Evolutionary conservation across 2,113 vertebrate genomes (phyloP).

Genomic region (Calonectris borealis): DNA sequence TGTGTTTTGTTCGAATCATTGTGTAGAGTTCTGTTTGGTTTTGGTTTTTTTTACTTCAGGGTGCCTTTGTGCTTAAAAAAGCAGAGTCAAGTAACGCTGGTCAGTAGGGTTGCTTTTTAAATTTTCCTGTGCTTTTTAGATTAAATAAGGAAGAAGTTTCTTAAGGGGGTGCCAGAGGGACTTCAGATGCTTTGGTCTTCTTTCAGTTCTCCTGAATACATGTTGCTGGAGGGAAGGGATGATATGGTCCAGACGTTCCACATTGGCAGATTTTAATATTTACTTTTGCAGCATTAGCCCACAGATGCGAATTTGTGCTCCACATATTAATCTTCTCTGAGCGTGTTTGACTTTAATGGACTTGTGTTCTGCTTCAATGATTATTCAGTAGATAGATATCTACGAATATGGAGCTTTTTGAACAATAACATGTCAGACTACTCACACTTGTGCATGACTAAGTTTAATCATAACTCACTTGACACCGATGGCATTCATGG

Average conservation of each 20-base stretch:
- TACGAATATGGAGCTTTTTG: not conserved
- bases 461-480: not conserved
- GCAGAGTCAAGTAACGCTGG: not conserved
- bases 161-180: not conserved
- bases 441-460: not conserved
- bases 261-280: not conserved
- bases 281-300: not conserved
- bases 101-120: not conserved
- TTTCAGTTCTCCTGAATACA: not conserved
- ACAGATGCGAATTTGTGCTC: not conserved
- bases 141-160: not conserved
- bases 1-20: not conserved
- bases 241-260: not conserved
- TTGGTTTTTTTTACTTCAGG: not conserved
- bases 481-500: not conserved
- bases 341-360: constrained; percentile 4
- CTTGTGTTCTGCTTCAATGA: not conserved
- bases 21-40: not conserved
- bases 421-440: not conserved
- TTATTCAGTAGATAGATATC: not conserved
- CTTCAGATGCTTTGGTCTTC: not conserved
- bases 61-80: not conserved
- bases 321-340: not conserved
- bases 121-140: not conserved
- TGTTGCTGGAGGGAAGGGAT: not conserved